Evolutionary conservation across 2,888 invertebrate species (phyloP), one percentile per base, ranked within the genome.

Genomic region (Tubulanus polymorphus): DNA sequence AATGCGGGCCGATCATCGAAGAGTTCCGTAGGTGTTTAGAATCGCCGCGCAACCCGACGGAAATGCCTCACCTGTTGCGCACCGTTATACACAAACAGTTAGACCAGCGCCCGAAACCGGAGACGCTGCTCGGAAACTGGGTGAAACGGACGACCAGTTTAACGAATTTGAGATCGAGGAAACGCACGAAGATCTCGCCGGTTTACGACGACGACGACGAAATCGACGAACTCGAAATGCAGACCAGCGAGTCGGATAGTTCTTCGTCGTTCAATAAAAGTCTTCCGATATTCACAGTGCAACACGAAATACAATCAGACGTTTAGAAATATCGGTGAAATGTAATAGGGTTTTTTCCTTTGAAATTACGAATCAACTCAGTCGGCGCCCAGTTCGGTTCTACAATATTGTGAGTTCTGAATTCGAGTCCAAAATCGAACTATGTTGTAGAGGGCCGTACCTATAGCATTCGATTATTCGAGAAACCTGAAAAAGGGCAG

Each of bases 51-150:
- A 57, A 70, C 8, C 52, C 52, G 18, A n/a, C n/a, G n/a, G 72
- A 75, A 35, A 59, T 75, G 37, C 68, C 73, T 2, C 60, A 63
- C 41, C 62, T 74, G 26, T 62, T 76, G 58, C 66, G 69, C 37
- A 18, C 32, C 5, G 29, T 41, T 12, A 37, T 46, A 6, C 30
- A 49, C 1, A 67, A 73, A 57, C 61, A 67, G 12, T 50, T 75
- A 8, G 72, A 75, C 51, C 67, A 68, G 49, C 55, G 75, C 37
- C 74, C 75, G 0, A 69, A 66, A 37, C 70, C 67, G 50, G 73
- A 72, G 28, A 65, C 70, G 2, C 52, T 74, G 29, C 62, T 67
- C 3, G 68, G 71, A 37, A 74, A 74, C 74, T 61, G 75, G 35
- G 64, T 67, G 8, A 68, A 67, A 48, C 57, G 68, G 41, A 70